Conservation (phyloP, 2,888 invertebrate genomes). For the Trissolcus brochymenae region DNA sequence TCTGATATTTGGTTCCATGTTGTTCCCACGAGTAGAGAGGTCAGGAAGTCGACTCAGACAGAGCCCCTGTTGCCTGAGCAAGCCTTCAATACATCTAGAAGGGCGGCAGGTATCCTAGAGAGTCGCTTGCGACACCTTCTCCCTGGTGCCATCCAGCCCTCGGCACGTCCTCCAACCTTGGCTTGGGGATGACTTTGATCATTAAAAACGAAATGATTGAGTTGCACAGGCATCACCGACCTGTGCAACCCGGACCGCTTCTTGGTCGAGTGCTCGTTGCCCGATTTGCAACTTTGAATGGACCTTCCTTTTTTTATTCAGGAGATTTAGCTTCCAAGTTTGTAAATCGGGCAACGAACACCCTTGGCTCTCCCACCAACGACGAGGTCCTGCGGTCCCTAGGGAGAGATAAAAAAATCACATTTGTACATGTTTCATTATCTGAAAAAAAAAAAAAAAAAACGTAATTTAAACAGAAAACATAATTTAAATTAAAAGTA, state of each 20-base stretch:
- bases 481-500: background rate
- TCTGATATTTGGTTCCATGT: constrained; percentile 13
- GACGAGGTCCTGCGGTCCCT: constrained; percentile 50
- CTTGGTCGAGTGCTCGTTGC: constrained; percentile 32
- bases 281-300: constrained; percentile 1
- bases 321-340: no score
- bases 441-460: no score
- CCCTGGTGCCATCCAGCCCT: constrained; percentile 43
- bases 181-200: constrained; percentile 31
- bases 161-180: constrained; percentile 50
- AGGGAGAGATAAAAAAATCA: constrained; percentile 25
- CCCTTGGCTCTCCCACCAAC: constrained; percentile 49
- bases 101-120: constrained; percentile 46
- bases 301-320: no score
- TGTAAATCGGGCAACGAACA: constrained; percentile 25
- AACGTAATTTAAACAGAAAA: no score
- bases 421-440: no score
- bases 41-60: constrained; percentile 22
- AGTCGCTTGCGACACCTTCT: constrained; percentile 39
- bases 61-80: constrained; percentile 38
- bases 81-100: constrained; percentile 40
- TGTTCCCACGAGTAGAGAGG: constrained; percentile 44
- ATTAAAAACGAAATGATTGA: constrained; percentile 7
- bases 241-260: constrained; percentile 42
- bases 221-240: constrained; percentile 26